Conservation (phyloP, 2,888 invertebrate species). For the Drosophila mercatorum region DNA sequence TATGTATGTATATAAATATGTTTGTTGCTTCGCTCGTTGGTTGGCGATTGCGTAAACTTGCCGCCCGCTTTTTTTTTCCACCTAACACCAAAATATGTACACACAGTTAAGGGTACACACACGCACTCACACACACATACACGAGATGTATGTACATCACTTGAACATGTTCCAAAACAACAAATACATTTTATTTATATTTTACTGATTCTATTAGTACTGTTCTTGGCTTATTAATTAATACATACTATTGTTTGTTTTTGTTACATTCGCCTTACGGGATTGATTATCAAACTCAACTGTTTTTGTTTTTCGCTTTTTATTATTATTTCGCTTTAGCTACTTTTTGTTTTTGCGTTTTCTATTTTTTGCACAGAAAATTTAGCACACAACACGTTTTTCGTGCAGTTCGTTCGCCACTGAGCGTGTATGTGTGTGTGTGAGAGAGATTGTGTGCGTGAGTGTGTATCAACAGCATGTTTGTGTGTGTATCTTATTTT, state of each 20-base stretch:
- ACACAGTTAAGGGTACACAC: conserved; percentile 58
- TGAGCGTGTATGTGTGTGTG: conserved; percentile 30
- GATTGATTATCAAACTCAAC: conserved; percentile 64
- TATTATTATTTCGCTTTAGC: conserved; percentile 54
- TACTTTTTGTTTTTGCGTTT: conserved; percentile 59
- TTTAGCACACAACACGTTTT: conserved; percentile 81
- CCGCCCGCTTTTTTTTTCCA: conserved; percentile 77
- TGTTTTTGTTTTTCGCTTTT: conserved; percentile 67
- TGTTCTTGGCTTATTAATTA: conserved; percentile 48
- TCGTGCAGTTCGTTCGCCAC: conserved; percentile 62
- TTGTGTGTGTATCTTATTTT: conserved; percentile 79
- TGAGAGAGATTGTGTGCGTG: conserved; percentile 30
- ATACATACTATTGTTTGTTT: conserved; percentile 51
- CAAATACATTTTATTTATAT: conserved; percentile 57
- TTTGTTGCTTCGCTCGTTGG: conserved; percentile 48
- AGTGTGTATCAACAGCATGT: conserved; percentile 66
- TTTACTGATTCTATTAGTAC: conserved; percentile 27
- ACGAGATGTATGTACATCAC: conserved; percentile 43
- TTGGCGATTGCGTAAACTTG: conserved; percentile 79
- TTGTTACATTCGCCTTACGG: conserved; percentile 46
- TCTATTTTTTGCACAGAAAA: conserved; percentile 74
- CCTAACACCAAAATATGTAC: conserved; percentile 77
- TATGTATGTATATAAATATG: conserved; percentile 10
- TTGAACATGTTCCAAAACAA: conserved; percentile 66
- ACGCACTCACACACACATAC: conserved; percentile 17